These are phyloP conservation scores for Battus philenor DNA, from an alignment of 1,140 invertebrate genomes.

Conservation along the genomic window DNA sequence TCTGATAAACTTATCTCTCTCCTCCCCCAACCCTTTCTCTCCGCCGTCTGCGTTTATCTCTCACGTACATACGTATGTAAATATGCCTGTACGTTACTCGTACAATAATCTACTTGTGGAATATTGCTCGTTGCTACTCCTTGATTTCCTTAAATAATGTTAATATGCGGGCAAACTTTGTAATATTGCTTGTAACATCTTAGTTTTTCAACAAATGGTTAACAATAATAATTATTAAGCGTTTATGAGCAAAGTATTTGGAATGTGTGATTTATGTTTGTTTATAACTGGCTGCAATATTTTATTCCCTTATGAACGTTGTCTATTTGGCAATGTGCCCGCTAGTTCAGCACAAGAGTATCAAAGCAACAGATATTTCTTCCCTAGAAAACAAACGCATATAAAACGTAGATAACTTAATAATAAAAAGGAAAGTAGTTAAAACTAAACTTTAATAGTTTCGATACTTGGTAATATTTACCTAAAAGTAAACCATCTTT, in stretches of 20 bases:
- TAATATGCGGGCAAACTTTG: constrained; percentile 18
- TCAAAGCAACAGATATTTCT: constrained; percentile 55
- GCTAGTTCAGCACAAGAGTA: constrained; percentile 41
- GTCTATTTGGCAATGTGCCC: constrained; percentile 64
- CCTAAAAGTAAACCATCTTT: too few species aligned
- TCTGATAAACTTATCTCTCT: constrained; percentile 70
- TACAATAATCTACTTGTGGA: constrained; percentile 35
- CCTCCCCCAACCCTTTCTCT: constrained; percentile 30
- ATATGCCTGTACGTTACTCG: constrained; percentile 28
- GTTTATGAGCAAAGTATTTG: constrained; percentile 15
- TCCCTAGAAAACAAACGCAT: constrained; percentile 55
- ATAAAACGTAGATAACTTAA: constrained; percentile 67
- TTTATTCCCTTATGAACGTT: constrained; percentile 55
- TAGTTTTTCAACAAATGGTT: too few species aligned
- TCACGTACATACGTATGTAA: constrained; percentile 49
- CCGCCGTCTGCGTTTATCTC: constrained; percentile 58
- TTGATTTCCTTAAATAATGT: constrained; percentile 22
- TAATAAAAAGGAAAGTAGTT: too few species aligned
- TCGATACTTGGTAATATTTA: too few species aligned
- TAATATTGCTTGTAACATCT: constrained; percentile 12
- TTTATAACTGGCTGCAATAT: constrained; percentile 42
- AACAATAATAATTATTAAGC: constrained; percentile 16
- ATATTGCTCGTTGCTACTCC: constrained; percentile 34
- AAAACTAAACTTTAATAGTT: too few species aligned
- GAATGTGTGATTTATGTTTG: constrained; percentile 36